Evolutionary conservation across 2,888 invertebrate genomes (phyloP).

Genomic region (Mycalesis mineus): DNA sequence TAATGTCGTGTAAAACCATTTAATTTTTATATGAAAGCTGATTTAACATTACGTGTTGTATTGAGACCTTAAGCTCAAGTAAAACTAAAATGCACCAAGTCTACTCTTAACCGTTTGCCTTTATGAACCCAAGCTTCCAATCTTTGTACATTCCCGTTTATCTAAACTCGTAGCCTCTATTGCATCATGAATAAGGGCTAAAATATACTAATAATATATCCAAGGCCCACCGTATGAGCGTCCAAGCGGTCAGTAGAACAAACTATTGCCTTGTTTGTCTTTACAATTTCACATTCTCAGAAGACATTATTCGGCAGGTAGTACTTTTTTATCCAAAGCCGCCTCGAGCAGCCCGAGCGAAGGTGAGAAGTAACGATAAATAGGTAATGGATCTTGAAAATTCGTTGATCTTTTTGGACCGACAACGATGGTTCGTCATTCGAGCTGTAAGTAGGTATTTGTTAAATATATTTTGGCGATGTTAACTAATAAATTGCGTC

Average conservation of each 20-base stretch:
- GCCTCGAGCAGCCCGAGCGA: constrained; percentile 17
- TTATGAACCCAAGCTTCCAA: constrained; percentile 6
- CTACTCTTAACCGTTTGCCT: not conserved
- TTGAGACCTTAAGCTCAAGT: too few relatives aligned
- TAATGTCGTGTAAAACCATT: too few relatives aligned
- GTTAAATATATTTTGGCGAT: too few relatives aligned
- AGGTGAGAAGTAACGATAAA: constrained; percentile 35
- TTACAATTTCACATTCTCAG: constrained; percentile 68
- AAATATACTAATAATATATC: not conserved
- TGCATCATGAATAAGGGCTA: not conserved
- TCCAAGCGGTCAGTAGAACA: constrained; percentile 38
- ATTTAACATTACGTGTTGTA: too few relatives aligned
- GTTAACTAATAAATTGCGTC: too few relatives aligned
- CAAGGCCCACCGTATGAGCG: constrained; percentile 6
- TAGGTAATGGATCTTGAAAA: constrained; percentile 29
- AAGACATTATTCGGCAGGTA: constrained; percentile 63
- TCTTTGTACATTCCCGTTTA: not conserved
- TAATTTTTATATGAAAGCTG: too few relatives aligned
- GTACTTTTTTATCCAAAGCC: constrained; percentile 40
- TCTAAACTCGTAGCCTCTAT: not conserved
- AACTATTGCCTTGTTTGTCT: constrained; percentile 58
- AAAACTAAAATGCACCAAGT: too few relatives aligned
- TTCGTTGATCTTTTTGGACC: not conserved
- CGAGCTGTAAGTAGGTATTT: too few relatives aligned
- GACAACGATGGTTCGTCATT: too few relatives aligned